Evolutionary conservation across 2,888 invertebrate genomes (phyloP).

Genomic region (Hirtodrosophila cameraria): DNA sequence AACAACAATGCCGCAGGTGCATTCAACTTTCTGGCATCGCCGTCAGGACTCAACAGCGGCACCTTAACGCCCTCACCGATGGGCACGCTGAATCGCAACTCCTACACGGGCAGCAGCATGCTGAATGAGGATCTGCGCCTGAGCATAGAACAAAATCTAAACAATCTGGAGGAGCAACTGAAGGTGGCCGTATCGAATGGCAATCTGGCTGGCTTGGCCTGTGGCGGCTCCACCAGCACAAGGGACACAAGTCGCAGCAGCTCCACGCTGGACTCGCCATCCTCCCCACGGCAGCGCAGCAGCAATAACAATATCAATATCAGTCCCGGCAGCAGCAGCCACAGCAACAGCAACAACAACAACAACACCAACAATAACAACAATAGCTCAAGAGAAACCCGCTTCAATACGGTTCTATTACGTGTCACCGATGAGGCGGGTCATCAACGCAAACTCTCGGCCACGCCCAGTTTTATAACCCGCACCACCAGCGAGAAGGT

Average conservation of each 20-base stretch:
- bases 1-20: slow-evolving; percentile 71
- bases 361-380: slow-evolving; percentile 40
- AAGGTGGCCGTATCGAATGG: slow-evolving; percentile 85
- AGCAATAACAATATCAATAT: slow-evolving; percentile 70
- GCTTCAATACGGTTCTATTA: slow-evolving; percentile 85
- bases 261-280: slow-evolving; percentile 78
- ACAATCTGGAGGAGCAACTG: slow-evolving; percentile 86
- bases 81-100: slow-evolving; percentile 82
- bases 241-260: slow-evolving; percentile 79
- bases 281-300: slow-evolving; percentile 62
- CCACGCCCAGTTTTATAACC: slow-evolving; percentile 88
- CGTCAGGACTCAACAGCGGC: slow-evolving; percentile 64
- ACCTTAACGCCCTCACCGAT: slow-evolving; percentile 83
- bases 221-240: slow-evolving; percentile 65
- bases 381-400: slow-evolving; percentile 58
- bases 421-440: slow-evolving; percentile 86
- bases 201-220: slow-evolving; percentile 76
- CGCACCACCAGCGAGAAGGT: slow-evolving; percentile 94
- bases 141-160: slow-evolving; percentile 84
- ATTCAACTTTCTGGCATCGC: slow-evolving; percentile 81
- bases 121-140: slow-evolving; percentile 79
- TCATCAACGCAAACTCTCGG: slow-evolving; percentile 84
- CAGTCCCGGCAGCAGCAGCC: slow-evolving; percentile 59
- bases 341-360: slow-evolving; percentile 47
- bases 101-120: slow-evolving; percentile 82